Percentiles rank a stretch among this genome's conserved stretches.
phyloP scores from a whole-genome alignment of 2,888 invertebrate genomes.

The Macrostomum cliftonense region DNA sequence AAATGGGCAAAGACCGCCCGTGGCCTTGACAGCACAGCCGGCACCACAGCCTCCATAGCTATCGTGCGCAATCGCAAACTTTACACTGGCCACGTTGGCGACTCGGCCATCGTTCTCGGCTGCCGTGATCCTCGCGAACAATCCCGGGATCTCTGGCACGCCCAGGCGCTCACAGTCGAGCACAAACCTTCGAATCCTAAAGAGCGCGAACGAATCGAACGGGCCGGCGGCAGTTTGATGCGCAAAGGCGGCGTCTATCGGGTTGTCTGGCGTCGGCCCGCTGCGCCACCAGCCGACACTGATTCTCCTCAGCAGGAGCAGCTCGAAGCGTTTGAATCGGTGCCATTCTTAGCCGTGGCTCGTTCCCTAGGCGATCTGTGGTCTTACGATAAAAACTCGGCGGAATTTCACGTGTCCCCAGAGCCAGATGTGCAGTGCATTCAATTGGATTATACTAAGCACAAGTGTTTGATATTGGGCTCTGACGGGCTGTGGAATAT shows the following conservation, averaged over 20 bases:
- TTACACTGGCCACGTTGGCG: conserved; percentile 94
- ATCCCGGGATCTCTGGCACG: conserved; percentile 11
- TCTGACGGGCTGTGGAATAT: conserved; percentile 95
- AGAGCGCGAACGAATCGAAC: conserved; percentile 61
- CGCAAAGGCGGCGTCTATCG: conserved; percentile 66
- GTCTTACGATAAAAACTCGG: conserved; percentile 76
- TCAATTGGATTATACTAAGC: conserved; percentile 50
- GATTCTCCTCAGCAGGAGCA: conserved; percentile 43
- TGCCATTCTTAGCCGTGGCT: conserved; percentile 61
- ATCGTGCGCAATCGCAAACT: conserved; percentile 75
- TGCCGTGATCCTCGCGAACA: conserved; percentile 45
- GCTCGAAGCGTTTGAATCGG: conserved; percentile 43
- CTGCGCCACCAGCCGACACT: conserved; percentile 13
- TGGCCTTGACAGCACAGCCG: conserved; percentile 83
- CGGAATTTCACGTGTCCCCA: conserved; percentile 88
- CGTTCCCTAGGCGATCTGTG: conserved; percentile 81
- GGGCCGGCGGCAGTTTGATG: conserved; percentile 43
- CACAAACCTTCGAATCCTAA: conserved; percentile 77
- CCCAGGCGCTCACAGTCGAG: conserved; percentile 43
- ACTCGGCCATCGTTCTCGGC: conserved; percentile 77
- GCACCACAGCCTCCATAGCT: conserved; percentile 85
- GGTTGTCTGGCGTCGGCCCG: conserved; percentile 86
- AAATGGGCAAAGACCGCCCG: conserved; percentile 86
- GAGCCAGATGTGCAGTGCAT: conserved; percentile 83
- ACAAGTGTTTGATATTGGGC: conserved; percentile 66